Conservation (phyloP, 1,140 invertebrate genomes). For the Drosophila virilis region DNA sequence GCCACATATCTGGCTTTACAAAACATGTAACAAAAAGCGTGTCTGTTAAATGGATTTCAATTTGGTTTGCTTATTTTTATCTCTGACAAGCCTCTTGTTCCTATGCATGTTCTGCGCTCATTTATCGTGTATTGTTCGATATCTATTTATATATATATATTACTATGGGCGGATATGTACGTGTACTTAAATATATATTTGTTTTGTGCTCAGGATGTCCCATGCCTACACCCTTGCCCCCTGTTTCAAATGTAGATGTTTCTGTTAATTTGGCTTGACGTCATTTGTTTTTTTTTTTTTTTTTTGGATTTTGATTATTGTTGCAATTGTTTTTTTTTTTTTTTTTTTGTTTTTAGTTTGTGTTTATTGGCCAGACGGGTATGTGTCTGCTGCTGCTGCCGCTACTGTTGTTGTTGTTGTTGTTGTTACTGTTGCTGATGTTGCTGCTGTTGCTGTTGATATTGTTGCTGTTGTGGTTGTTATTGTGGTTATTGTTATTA, state of each 20-base stretch:
- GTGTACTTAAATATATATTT: neutral
- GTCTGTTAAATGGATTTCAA: too few relatives aligned
- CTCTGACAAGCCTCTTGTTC: too few relatives aligned
- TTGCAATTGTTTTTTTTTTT: neutral
- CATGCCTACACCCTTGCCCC: neutral
- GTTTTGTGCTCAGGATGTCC: neutral
- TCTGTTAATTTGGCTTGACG: neutral
- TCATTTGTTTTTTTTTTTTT: too few relatives aligned
- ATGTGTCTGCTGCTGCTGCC: neutral
- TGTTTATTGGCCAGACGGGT: conserved; percentile 1
- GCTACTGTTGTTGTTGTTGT: neutral
- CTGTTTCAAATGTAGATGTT: neutral
- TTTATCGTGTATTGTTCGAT: too few relatives aligned
- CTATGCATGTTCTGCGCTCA: too few relatives aligned
- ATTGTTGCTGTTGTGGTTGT: neutral
- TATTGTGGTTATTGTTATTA: neutral
- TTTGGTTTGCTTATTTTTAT: too few relatives aligned
- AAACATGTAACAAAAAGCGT: too few relatives aligned
- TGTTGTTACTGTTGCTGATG: neutral
- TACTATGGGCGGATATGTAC: neutral
- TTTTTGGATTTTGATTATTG: neutral
- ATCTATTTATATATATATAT: neutral
- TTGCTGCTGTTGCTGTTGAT: too few relatives aligned
- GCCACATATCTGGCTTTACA: too few relatives aligned
- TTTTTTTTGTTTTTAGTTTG: neutral